A percentile compares a stretch with the other conserved stretches of the same genome.
phyloP scores from a whole-genome alignment of 2,797 vertebrate species.

The Micrastur ruficollis region DNA sequence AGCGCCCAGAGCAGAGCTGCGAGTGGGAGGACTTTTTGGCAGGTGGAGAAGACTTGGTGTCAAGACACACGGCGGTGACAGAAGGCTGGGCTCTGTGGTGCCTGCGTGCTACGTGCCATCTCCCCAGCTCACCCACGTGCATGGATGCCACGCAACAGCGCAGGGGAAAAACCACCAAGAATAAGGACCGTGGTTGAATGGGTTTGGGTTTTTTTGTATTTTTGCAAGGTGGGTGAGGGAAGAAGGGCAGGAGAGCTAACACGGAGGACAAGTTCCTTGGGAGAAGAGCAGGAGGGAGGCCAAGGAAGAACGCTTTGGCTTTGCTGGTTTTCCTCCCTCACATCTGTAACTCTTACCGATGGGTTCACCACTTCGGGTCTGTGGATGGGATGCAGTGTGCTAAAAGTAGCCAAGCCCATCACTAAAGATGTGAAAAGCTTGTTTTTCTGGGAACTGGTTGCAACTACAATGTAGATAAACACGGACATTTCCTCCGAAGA shows the following conservation, averaged over 20 bases:
- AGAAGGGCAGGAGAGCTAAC: not conserved
- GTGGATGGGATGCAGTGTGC: not conserved
- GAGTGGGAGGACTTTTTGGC: not conserved
- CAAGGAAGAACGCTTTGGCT: not conserved
- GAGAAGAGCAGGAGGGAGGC: not conserved
- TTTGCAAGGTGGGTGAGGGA: not conserved
- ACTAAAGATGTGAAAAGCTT: not conserved
- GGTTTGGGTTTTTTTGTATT: not conserved
- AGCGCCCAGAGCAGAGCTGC: not conserved
- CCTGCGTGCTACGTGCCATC: not conserved
- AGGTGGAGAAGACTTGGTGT: not conserved
- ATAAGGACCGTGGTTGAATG: accelerated
- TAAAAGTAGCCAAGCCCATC: not conserved
- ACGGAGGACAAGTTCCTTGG: not conserved
- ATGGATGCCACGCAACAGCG: accelerated
- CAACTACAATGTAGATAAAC: conserved; percentile 20
- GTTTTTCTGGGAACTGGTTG: conserved; percentile 36
- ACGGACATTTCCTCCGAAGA: conserved; percentile 4
- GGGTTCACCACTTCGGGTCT: not conserved
- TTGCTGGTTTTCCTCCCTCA: not conserved
- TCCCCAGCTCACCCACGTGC: not conserved
- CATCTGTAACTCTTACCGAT: not conserved
- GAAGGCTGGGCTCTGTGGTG: not conserved
- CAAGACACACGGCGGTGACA: not conserved
- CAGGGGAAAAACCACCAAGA: not conserved